These are phyloP conservation scores for Nomia melanderi DNA, from an alignment of 1,140 invertebrate species.

Conservation along the genomic window DNA sequence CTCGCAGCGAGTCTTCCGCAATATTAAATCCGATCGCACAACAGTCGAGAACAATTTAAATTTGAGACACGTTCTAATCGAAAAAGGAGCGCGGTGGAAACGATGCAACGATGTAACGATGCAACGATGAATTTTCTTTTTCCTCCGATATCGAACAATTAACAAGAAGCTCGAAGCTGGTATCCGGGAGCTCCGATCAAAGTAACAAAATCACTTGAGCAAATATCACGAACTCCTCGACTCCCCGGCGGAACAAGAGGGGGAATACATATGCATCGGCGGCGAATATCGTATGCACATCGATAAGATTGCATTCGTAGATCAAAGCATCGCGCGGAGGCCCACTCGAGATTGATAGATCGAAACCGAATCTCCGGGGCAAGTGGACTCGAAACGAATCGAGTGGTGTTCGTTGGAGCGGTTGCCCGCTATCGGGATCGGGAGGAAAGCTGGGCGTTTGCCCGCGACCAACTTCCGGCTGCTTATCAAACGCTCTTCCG, in stretches of 20 bases:
- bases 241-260: background rate
- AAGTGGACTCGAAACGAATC: constrained; percentile 43
- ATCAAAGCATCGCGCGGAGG: constrained; percentile 18
- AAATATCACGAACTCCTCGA: constrained; percentile 20
- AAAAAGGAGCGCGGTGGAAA: too few species aligned
- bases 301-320: constrained; percentile 43
- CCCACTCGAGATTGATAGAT: constrained; percentile 41
- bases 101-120: too few species aligned
- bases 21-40: too few species aligned
- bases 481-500: constrained; percentile 78
- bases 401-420: constrained; percentile 21
- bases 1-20: too few species aligned
- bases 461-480: constrained; percentile 74
- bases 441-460: constrained; percentile 69
- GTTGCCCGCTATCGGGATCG: constrained; percentile 47
- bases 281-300: constrained; percentile 44
- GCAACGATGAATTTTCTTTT: too few species aligned
- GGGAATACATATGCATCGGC: constrained; percentile 26
- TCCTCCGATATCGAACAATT: background rate
- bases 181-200: background rate
- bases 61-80: too few species aligned
- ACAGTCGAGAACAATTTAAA: too few species aligned
- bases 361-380: constrained; percentile 27
- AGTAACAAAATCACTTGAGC: constrained; percentile 31
- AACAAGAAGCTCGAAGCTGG: background rate